Base-by-base conservation (phyloP, 2,797 vertebrate genomes). In the Enteromius trimaculatus region DNA sequence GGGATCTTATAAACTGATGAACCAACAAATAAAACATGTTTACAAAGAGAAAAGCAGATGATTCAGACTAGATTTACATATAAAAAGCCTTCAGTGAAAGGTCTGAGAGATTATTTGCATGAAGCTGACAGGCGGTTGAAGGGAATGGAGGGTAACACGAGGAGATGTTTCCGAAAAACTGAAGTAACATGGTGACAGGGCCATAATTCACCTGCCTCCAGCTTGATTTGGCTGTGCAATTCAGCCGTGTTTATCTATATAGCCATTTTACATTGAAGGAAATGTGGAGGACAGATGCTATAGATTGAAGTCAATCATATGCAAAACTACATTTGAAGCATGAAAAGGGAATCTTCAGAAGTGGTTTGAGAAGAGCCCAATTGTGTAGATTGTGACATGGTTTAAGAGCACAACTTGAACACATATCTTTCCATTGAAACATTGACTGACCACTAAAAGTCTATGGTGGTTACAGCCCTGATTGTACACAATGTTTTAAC, bases 81-180 rank as follows among this genome's bases (percentile, higher is more conserved):
- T 86, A 83, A 86, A 86, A 86, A 75, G 85, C 85, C 49, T 83
- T 44, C 58, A 39, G 29, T 53, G 69, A 80, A 79, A 68, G 81
- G n/a, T 26, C 79, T 74, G 53, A 39, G 78, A 83, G 76, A 79
- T 86, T 79, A 72, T 80, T 62, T 71, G 53, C 79, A 80, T 80
- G 68, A 69, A 77, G 34, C 55, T 80, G 74, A 77, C 80, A 85
- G 66, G 79, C 66, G 21, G 71, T 51, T 85, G 68, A 81, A 81
- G 79, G 42, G 26, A 29, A 71, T 71, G 53, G 65, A 60, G 68
- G 4, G 53, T 42, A 71, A n/a, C 26, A 69, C 68, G 42, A 83
- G 37, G 29, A 58, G 68, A 70, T 80, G 66, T 80, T 58, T 80
- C 23, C 37, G 65, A 70, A 39, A 42, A 77, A 68, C 60, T 23